These are phyloP conservation scores for Heliconius sara DNA, from an alignment of 2,888 invertebrate genomes.

Conservation along the genomic window DNA sequence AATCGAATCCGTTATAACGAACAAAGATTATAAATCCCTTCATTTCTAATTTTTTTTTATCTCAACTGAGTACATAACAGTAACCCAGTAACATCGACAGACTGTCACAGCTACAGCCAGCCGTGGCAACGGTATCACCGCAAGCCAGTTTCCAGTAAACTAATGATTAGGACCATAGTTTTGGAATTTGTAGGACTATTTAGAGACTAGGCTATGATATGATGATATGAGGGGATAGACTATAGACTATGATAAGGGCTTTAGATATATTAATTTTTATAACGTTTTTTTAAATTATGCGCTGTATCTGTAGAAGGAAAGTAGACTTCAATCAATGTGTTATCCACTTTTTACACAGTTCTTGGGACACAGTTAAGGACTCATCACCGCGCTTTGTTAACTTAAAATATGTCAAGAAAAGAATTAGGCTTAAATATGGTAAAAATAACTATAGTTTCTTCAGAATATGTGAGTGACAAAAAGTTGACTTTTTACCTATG, in stretches of 20 bases:
- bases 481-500: neutral
- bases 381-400: too few species aligned
- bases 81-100: slow-evolving; percentile 32
- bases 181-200: neutral
- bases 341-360: too few species aligned
- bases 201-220: neutral
- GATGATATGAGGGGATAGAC: too few species aligned
- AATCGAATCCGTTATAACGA: neutral
- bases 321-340: too few species aligned
- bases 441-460: too few species aligned
- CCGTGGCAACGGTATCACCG: slow-evolving; percentile 29
- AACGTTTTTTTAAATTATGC: too few species aligned
- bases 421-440: too few species aligned
- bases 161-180: neutral
- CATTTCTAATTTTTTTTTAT: neutral
- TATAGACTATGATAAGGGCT: too few species aligned
- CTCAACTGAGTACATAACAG: neutral
- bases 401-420: too few species aligned
- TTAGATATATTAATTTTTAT: too few species aligned
- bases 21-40: slow-evolving; percentile 14
- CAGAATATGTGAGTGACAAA: neutral
- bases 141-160: slow-evolving; percentile 27
- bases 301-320: too few species aligned
- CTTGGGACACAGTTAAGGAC: too few species aligned
- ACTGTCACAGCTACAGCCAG: slow-evolving; percentile 6